Percentiles rank a stretch among this genome's conserved stretches.
phyloP scores from a whole-genome alignment of 2,797 vertebrate genomes.

The Siniperca undulata region DNA sequence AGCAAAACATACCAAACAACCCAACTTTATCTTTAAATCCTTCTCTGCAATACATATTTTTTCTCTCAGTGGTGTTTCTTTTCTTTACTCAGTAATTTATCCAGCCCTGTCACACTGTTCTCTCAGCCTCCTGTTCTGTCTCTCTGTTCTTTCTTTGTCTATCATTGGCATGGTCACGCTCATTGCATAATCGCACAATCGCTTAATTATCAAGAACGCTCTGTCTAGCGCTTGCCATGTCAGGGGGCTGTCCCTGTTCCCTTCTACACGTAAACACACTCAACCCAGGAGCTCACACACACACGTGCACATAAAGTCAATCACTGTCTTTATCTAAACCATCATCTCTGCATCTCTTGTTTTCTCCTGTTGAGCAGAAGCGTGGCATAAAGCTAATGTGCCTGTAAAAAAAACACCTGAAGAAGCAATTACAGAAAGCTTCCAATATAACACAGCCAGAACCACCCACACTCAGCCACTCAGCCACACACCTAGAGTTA shows the following conservation, averaged over 20 bases:
- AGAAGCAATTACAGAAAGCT: constrained; percentile 46
- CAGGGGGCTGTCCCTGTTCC: constrained; percentile 56
- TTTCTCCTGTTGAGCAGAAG: constrained; percentile 28
- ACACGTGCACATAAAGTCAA: constrained; percentile 17
- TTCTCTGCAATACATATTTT: constrained; percentile 4
- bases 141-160: constrained; percentile 76
- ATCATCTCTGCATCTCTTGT: constrained; percentile 21
- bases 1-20: constrained; percentile 18
- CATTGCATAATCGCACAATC: constrained; percentile 70
- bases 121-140: constrained; percentile 71
- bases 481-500: constrained; percentile 40
- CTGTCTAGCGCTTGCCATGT: constrained; percentile 69
- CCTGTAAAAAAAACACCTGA: constrained; percentile 52
- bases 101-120: constrained; percentile 47
- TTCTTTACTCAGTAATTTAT: constrained; percentile 42
- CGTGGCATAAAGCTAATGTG: constrained; percentile 18
- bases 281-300: constrained; percentile 1
- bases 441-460: constrained; percentile 29
- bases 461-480: constrained; percentile 44
- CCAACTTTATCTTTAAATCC: constrained; percentile 28
- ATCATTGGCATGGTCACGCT: constrained; percentile 60
- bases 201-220: constrained; percentile 71
- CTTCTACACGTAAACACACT: constrained; percentile 20
- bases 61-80: constrained; percentile 13
- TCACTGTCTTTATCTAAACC: constrained; percentile 2